Evolutionary conservation across 2,797 vertebrate species (phyloP).

Genomic region (Macropodus opercularis): DNA sequence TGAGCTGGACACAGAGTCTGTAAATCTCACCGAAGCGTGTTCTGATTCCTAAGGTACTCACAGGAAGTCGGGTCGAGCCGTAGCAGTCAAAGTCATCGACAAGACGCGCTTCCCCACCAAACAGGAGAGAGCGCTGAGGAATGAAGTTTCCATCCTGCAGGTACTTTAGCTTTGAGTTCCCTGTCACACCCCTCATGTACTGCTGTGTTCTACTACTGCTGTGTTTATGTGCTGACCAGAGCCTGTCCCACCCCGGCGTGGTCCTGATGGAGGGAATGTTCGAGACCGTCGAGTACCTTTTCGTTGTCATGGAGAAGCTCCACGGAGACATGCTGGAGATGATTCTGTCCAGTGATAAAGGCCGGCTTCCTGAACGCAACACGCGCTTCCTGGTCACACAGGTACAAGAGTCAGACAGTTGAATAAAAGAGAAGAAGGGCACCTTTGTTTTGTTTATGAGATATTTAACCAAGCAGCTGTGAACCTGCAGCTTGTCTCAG

Average conservation of each 20-base stretch:
- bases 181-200: rapidly evolving
- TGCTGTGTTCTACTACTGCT: no score
- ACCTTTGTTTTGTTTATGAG: no score
- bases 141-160: conserved; percentile 81
- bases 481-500: no score
- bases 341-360: conserved; percentile 83
- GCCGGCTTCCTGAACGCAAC: conserved; percentile 81
- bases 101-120: conserved; percentile 79
- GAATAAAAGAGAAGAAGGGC: no score
- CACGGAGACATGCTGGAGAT: conserved; percentile 86
- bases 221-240: conserved; percentile 55
- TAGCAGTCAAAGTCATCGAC: conserved; percentile 83
- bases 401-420: conserved; percentile 53
- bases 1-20: not conserved
- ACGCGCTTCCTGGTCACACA: conserved; percentile 81
- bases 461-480: no score
- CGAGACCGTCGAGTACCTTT: conserved; percentile 74
- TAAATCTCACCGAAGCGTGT: no score
- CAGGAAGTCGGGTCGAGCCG: conserved; percentile 67
- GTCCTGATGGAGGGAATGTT: conserved; percentile 80
- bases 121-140: conserved; percentile 79
- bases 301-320: conserved; percentile 85
- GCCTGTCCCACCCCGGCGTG: conserved; percentile 78
- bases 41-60: conserved; percentile 70
- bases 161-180: conserved; percentile 23